These are phyloP conservation scores for Heteractis magnifica DNA, from an alignment of 92 coral and sea anemone species.

Conservation along the genomic window DNA sequence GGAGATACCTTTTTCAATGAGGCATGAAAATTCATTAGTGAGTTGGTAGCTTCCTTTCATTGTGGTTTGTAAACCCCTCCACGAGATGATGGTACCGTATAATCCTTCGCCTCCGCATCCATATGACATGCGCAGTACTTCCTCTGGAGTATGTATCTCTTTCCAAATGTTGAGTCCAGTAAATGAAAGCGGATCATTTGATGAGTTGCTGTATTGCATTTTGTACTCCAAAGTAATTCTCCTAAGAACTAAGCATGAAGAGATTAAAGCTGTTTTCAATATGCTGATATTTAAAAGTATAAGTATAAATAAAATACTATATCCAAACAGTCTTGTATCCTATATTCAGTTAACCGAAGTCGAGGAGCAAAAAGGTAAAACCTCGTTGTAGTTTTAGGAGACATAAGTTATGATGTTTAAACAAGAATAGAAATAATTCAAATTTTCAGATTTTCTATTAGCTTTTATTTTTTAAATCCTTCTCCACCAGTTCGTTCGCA, in stretches of 20 bases:
- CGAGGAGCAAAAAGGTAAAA: too few species aligned
- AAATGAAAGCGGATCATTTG: conserved; percentile 5
- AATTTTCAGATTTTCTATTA: too few species aligned
- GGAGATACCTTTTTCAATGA: not conserved
- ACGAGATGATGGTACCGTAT: conserved; percentile 32
- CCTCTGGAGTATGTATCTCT: conserved; percentile 9
- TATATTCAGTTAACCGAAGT: too few species aligned
- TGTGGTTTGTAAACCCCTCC: conserved; percentile 15
- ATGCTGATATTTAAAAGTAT: not conserved
- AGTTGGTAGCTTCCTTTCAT: not conserved
- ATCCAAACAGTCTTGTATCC: too few species aligned
- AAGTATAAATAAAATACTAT: too few species aligned
- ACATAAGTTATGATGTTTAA: too few species aligned
- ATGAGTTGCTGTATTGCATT: not conserved
- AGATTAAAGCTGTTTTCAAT: not conserved
- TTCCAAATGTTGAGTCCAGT: conserved; percentile 40
- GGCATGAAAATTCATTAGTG: not conserved
- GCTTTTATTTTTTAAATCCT: too few species aligned
- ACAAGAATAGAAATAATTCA: too few species aligned
- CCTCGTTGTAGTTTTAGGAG: too few species aligned
- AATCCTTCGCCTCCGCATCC: conserved; percentile 29
- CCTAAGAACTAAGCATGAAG: not conserved
- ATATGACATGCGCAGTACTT: conserved; percentile 49
- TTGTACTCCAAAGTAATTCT: not conserved
- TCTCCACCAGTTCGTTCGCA: too few species aligned